Base-by-base conservation (phyloP, 1,140 invertebrate genomes). In the Drosophila bipectinata region DNA sequence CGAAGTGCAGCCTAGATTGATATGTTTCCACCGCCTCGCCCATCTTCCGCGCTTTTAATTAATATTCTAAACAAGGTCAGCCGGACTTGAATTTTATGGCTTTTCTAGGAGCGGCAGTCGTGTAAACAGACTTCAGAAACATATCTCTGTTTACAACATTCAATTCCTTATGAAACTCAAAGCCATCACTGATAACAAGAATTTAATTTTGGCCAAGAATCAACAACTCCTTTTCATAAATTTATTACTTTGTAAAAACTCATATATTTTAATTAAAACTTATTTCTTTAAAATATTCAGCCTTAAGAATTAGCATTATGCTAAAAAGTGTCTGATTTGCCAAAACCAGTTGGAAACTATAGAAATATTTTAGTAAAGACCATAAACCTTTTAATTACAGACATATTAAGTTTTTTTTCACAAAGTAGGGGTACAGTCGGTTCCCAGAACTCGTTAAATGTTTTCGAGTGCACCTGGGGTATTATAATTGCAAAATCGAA, bases 41-140 rank as follows among this genome's bases (percentile, higher is more conserved):
- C 66, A 68, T 69, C 63, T 68, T 69, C 66, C 66, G 66, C 56
- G 41, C 41, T 55, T 56, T 69, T 68, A 49, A 68, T 68, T 56
- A 69, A 69, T 57, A 67, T 69, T 69, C 52, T 47, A 57, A 69
- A 18, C 66, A 69, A 69, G 66, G 66, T 57, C 63, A 24, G 14
- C 28, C 52, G 12, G 52, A 69, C 44, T 18, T 18, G 64, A 32
- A 39, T 41, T 69, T 56, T 32, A 57, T 54, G 63, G 49, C 14
- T 69, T 69, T 69, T 12, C 67, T 67, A 57, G 51, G 63, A 41
- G 34, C 7, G 5, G 6, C 21, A 28, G 15, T 24, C n/a, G 18
- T 34, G 45, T 24, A 41, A 63, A 10, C 47, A 67, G 21, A 49
- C 26, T 21, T 21, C 9, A 18, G 34, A 12, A 15, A 45, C 24